A percentile compares a stretch with the other conserved stretches of the same genome.
phyloP scores from a whole-genome alignment of 2,888 invertebrate genomes.

The Cremastinae sp. region DNA sequence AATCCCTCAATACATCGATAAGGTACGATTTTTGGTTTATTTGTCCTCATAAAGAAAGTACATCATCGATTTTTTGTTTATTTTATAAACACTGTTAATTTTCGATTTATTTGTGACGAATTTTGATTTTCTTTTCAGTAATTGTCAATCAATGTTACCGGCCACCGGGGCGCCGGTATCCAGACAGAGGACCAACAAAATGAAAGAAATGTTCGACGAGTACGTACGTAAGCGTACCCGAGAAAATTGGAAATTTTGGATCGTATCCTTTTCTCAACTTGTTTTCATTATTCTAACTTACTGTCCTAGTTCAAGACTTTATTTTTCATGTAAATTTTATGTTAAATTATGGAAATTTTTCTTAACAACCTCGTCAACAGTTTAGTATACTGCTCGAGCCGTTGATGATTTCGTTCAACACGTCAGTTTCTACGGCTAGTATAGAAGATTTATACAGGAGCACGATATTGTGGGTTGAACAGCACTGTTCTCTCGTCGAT shows the following conservation, averaged over 20 bases:
- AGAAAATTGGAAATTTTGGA: constrained; percentile 99
- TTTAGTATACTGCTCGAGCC: constrained; percentile 95
- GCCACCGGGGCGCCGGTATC: constrained; percentile 97
- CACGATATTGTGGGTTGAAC: constrained; percentile 96
- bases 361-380: constrained; percentile 80
- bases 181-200: constrained; percentile 92
- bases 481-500: constrained; percentile 96
- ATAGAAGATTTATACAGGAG: constrained; percentile 95
- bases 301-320: constrained; percentile 4
- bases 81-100: background rate
- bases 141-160: constrained; percentile 96
- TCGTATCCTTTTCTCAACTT: constrained; percentile 89
- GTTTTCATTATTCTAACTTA: background rate
- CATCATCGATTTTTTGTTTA: too few relatives aligned
- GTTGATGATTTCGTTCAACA: constrained; percentile 93
- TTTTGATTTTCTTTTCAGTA: constrained; percentile 82
- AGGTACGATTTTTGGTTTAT: constrained; percentile 82
- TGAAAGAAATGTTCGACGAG: constrained; percentile 96
- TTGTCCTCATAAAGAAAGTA: too few relatives aligned
- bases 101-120: background rate
- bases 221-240: constrained; percentile 93
- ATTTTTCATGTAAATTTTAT: constrained; percentile 14
- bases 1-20: constrained; percentile 93
- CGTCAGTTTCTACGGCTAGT: constrained; percentile 94
- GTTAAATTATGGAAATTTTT: background rate